phyloP scores from a whole-genome alignment of 1,140 invertebrate genomes.

The Rhagoletis zephyria region DNA sequence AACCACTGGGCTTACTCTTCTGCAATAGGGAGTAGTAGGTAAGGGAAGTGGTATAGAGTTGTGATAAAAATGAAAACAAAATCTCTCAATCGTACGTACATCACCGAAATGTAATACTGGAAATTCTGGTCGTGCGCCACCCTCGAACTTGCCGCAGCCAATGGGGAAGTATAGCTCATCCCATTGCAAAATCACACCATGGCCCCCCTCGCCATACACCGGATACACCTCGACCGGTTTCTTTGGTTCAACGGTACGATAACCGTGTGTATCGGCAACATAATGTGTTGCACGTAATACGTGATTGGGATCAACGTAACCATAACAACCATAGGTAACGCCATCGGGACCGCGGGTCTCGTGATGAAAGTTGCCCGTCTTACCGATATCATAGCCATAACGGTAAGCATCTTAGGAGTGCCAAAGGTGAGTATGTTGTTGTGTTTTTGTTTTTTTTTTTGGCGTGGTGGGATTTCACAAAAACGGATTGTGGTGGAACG shows the following conservation, averaged over 20 bases:
- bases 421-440: background rate
- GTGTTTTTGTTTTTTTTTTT: conserved; percentile 38
- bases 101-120: conserved; percentile 64
- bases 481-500: conserved; percentile 60
- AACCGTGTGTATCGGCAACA: conserved; percentile 84
- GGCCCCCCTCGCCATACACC: conserved; percentile 68
- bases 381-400: conserved; percentile 82
- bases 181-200: conserved; percentile 77
- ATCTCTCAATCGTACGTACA: conserved; percentile 58
- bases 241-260: conserved; percentile 80
- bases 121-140: conserved; percentile 67
- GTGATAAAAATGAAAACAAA: too few species aligned
- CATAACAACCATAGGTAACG: conserved; percentile 86
- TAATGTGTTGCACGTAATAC: conserved; percentile 82
- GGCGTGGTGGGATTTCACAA: background rate
- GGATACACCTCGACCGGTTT: conserved; percentile 81
- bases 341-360: conserved; percentile 82
- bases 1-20: conserved; percentile 4
- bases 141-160: conserved; percentile 75
- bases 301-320: conserved; percentile 81
- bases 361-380: conserved; percentile 84
- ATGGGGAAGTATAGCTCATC: conserved; percentile 78
- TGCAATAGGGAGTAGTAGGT: background rate
- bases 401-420: conserved; percentile 77
- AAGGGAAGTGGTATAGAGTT: background rate